phyloP scores from a whole-genome alignment of 2,113 vertebrate genomes.

The Labrus mixtus region DNA sequence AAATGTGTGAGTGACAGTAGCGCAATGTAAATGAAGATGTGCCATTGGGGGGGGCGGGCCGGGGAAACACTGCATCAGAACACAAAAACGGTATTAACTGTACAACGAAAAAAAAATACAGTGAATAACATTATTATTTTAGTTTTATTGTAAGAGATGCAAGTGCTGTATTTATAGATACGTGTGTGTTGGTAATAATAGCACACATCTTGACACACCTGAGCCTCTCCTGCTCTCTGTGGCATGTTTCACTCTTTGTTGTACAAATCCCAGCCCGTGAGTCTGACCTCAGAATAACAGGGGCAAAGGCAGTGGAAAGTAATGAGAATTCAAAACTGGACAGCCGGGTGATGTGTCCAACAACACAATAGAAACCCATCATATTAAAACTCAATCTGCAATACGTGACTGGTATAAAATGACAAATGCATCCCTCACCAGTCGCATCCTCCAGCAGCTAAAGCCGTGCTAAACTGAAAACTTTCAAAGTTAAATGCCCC shows the following conservation, averaged over 20 bases:
- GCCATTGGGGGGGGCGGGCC: too few species aligned
- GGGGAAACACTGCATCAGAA: too few species aligned
- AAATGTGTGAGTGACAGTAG: neutral
- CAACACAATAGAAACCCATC: slow-evolving; percentile 60
- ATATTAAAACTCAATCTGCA: slow-evolving; percentile 51
- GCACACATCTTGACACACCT: slow-evolving; percentile 40
- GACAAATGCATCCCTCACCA: slow-evolving; percentile 41
- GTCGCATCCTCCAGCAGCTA: slow-evolving; percentile 25
- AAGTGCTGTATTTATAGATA: slow-evolving; percentile 1
- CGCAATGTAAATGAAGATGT: too few species aligned
- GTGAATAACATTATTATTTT: neutral
- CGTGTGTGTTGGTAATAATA: slow-evolving; percentile 29
- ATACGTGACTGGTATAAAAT: slow-evolving; percentile 60
- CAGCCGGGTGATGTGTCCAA: slow-evolving; percentile 42
- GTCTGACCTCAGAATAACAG: slow-evolving; percentile 30
- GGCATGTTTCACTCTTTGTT: slow-evolving; percentile 34
- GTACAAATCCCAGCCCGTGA: slow-evolving; percentile 37
- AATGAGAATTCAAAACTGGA: slow-evolving; percentile 44
- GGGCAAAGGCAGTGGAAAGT: slow-evolving; percentile 21
- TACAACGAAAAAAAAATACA: too few species aligned
- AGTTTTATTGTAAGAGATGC: neutral
- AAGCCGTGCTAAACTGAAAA: slow-evolving; percentile 43
- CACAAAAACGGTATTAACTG: too few species aligned
- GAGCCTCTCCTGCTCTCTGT: slow-evolving; percentile 11
- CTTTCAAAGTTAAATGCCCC: slow-evolving; percentile 49